These are phyloP conservation scores for Hyla sarda DNA, from an alignment of 2,113 vertebrate species.

Conservation along the genomic window DNA sequence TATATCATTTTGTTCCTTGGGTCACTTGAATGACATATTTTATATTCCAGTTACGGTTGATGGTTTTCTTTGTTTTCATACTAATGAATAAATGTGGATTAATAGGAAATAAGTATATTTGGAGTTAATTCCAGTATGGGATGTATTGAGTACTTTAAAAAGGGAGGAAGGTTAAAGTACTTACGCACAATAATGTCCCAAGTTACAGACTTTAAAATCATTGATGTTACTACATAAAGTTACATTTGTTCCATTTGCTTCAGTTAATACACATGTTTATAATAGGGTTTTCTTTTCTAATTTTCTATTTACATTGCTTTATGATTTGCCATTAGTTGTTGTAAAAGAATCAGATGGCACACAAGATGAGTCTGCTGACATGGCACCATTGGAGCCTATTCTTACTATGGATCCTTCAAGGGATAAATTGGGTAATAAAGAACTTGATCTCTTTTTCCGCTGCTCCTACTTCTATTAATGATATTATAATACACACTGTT, in stretches of 20 bases:
- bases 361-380: neutral
- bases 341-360: neutral
- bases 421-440: conserved; percentile 21
- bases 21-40: neutral
- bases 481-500: neutral
- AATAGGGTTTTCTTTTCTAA: neutral
- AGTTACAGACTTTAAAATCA: neutral
- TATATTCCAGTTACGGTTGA: neutral
- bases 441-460: neutral
- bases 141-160: neutral
- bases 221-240: neutral
- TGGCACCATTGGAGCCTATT: conserved; percentile 2
- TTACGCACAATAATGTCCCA: neutral
- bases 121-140: neutral
- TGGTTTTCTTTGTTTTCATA: neutral
- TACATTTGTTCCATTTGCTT: neutral
- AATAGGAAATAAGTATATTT: neutral
- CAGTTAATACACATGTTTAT: neutral
- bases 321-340: neutral
- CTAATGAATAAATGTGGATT: neutral
- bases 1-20: neutral
- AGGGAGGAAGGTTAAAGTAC: neutral
- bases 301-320: conserved; percentile 15
- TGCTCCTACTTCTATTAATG: neutral
- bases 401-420: conserved; percentile 16